Percentiles rank a stretch among this genome's conserved stretches.
Conservation (phyloP, 1,140 invertebrate genomes). For the Drosophila rhopaloa region DNA sequence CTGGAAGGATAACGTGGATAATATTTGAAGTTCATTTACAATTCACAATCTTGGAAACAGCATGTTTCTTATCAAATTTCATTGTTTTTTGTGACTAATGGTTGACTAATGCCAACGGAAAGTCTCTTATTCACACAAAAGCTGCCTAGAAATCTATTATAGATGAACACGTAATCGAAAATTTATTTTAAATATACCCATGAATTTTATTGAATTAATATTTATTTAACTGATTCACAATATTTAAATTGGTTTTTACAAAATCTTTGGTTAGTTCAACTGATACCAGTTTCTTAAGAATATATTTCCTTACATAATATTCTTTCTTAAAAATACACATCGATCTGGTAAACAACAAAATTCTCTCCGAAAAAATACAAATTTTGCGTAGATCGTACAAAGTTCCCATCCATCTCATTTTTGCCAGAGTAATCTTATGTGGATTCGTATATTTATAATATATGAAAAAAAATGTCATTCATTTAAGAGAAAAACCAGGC, state of each 20-base stretch:
- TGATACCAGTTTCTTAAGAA: neutral
- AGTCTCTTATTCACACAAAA: neutral
- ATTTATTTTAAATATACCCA: neutral
- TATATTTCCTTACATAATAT: conserved; percentile 11
- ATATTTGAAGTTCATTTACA: neutral
- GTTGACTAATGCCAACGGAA: conserved; percentile 17
- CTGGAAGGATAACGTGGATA: neutral
- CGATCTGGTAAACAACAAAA: conserved; percentile 31
- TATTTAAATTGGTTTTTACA: neutral
- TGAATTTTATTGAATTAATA: conserved; percentile 1
- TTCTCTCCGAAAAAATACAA: conserved; percentile 51
- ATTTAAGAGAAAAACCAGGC: too few relatives aligned
- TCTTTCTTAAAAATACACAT: conserved; percentile 5
- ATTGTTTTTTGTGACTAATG: conserved; percentile 31
- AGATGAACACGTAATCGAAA: neutral
- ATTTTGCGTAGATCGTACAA: conserved; percentile 64
- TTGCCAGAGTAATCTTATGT: neutral
- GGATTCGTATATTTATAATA: neutral
- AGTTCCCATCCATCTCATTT: conserved; percentile 22
- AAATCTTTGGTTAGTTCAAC: neutral
- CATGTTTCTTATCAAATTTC: conserved; percentile 19
- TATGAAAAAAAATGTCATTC: too few relatives aligned
- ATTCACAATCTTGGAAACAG: conserved; percentile 6
- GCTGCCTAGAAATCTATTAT: conserved; percentile 4
- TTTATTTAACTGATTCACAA: neutral